Conservation (phyloP, 2,113 vertebrate species). For the Brachyhypopomus occidentalis region DNA sequence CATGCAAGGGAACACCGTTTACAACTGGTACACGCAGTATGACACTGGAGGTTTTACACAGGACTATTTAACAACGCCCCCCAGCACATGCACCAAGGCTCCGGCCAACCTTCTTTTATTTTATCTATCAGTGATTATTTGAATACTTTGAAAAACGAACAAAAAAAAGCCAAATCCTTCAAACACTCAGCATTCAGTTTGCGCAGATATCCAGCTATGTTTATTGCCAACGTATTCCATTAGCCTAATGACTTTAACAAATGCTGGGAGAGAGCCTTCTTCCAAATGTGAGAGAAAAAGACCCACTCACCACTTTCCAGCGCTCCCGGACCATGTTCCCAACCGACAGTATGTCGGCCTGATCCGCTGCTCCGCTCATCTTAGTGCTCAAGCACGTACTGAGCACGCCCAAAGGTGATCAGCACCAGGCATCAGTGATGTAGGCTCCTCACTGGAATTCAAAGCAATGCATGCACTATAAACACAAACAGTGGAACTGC, state of each 20-base stretch:
- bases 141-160: neutral
- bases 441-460: slow-evolving; percentile 55
- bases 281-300: neutral
- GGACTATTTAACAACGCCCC: neutral
- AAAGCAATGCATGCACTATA: neutral
- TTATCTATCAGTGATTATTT: neutral
- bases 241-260: neutral
- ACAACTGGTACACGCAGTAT: neutral
- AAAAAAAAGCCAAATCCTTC: neutral
- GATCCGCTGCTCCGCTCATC: slow-evolving; percentile 95
- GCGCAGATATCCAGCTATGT: neutral
- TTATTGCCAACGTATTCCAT: neutral
- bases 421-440: slow-evolving; percentile 72
- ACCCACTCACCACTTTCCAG: slow-evolving; percentile 95
- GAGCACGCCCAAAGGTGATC: slow-evolving; percentile 65
- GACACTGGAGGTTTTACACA: neutral
- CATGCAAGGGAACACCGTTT: neutral
- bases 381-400: slow-evolving; percentile 69
- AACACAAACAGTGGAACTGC: neutral
- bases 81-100: neutral
- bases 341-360: slow-evolving; percentile 95
- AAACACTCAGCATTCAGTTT: neutral
- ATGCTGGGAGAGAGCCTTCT: neutral
- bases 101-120: too few relatives aligned
- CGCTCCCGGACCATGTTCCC: slow-evolving; percentile 94